Base-by-base conservation (phyloP, 2,888 invertebrate genomes). In the Tenthredo scrophulariae region DNA sequence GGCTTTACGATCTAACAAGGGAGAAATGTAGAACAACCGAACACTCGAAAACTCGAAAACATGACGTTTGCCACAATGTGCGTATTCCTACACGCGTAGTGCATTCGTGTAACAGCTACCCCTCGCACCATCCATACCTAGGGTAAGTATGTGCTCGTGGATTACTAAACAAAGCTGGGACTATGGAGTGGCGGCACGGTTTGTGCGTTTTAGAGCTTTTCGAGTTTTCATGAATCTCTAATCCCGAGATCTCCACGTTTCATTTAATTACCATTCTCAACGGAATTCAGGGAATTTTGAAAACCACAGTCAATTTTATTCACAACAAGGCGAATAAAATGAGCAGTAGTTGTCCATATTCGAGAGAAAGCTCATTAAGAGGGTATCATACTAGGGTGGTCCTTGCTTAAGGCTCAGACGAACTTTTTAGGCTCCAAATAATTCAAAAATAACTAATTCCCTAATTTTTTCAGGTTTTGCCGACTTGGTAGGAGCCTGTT, bases 1-100 rank as follows among this genome's bases (percentile, higher is more conserved):
- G 33, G 77, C 50, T 77, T 54, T 22, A 18, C 29, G 54, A 77
- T n/a, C 74, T 43, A 75, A 37, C 37, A 37, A 79, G 79, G 33
- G 37, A 37, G n/a, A 40, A 72, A n/a, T 7, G 22, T 40, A 13
- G 15, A 37, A 70, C 37, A 37, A 37, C 33, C 29, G 18, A 70
- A 37, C 22, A 43, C 22, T 43, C 43, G 37, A 13, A 72, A n/a
- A 43, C 22, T 43, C 43, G 37, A 13, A 72, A n/a, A 72, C 67
- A 67, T 67, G 40, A 43, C 10, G 43, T 72, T 10, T 43, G 72
- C 10, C 37, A 43, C 72, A 72, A 72, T 72, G 22, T n/a, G 72
- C 43, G 70, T 70, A 62, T 62, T 22, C 26, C 18, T 33, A 72
- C 40, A 72, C 40, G 10, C 10, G 10, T 22, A 37, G 22, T 22